A percentile compares a stretch with the other conserved stretches of the same genome.
Conservation (phyloP, 2,113 vertebrate species). For the Anthoscopus minutus region DNA sequence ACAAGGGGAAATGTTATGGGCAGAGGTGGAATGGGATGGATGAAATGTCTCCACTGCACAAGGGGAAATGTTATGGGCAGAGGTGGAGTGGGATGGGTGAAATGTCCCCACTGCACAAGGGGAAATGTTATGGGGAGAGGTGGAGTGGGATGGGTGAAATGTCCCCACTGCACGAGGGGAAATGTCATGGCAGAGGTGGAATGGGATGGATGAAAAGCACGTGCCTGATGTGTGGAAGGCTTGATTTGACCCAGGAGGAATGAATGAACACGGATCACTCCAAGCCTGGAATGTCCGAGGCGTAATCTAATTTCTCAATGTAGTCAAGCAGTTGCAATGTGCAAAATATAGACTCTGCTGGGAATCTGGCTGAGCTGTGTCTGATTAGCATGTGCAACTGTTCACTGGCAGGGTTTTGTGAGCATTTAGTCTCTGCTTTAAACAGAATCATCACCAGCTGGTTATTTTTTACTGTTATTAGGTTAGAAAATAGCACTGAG, state of each 20-base stretch:
- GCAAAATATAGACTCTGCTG: slow-evolving; percentile 33
- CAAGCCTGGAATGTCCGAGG: background rate
- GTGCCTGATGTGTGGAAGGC: background rate
- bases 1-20: background rate
- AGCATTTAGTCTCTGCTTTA: slow-evolving; percentile 50
- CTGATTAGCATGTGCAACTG: slow-evolving; percentile 51
- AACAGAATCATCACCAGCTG: slow-evolving; percentile 66
- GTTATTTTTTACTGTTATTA: slow-evolving; percentile 71
- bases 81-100: background rate
- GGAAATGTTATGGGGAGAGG: slow-evolving; percentile 11
- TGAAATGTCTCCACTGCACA: background rate
- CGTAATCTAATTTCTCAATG: slow-evolving; percentile 45
- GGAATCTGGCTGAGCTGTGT: slow-evolving; percentile 37
- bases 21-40: background rate
- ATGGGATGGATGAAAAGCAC: slow-evolving; percentile 9
- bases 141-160: slow-evolving; percentile 14
- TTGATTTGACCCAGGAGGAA: slow-evolving; percentile 34
- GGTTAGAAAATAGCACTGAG: slow-evolving; percentile 67
- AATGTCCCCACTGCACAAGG: background rate
- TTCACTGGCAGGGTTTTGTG: slow-evolving; percentile 27
- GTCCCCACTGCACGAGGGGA: background rate
- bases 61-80: slow-evolving; percentile 15
- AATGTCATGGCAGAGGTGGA: background rate
- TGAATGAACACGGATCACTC: background rate
- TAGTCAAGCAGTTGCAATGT: slow-evolving; percentile 28